Conservation (phyloP, 2,113 vertebrate genomes). For the Bagarius yarrelli region DNA sequence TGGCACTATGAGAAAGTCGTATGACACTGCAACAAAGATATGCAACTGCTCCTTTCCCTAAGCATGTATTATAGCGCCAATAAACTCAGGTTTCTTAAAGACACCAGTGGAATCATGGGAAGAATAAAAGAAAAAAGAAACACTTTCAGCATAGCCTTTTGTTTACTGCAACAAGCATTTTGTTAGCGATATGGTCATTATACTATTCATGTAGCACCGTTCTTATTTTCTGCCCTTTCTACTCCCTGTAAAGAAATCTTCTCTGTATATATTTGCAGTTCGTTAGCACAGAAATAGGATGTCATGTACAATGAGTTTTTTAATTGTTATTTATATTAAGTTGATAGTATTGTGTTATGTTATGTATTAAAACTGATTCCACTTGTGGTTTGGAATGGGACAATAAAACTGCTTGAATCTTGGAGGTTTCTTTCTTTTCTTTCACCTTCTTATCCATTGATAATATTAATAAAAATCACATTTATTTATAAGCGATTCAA, state of each 20-base stretch:
- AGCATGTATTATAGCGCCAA: constrained; percentile 44
- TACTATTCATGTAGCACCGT: constrained; percentile 51
- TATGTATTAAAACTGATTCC: constrained; percentile 42
- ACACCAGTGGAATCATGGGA: constrained; percentile 32
- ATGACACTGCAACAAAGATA: constrained; percentile 43
- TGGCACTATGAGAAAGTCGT: constrained; percentile 30
- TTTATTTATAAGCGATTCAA: neutral
- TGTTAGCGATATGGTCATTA: constrained; percentile 39
- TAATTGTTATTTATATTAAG: constrained; percentile 46
- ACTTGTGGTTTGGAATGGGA: constrained; percentile 45
- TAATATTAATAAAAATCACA: neutral
- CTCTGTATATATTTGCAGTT: constrained; percentile 52
- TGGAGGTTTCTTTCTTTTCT: neutral
- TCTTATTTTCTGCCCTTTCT: constrained; percentile 54
- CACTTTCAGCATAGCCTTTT: constrained; percentile 38
- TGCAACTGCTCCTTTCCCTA: constrained; percentile 49
- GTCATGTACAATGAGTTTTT: constrained; percentile 54
- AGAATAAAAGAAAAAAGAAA: neutral
- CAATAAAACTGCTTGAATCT: constrained; percentile 53
- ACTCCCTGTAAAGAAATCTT: constrained; percentile 49
- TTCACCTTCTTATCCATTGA: neutral
- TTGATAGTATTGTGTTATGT: constrained; percentile 45
- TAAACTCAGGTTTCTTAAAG: constrained; percentile 58
- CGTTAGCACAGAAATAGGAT: constrained; percentile 53
- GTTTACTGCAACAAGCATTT: constrained; percentile 40